Evolutionary conservation across 1,140 invertebrate species (phyloP), one percentile per base, ranked within the genome.

Genomic region (Pemphigus obesinymphae): DNA sequence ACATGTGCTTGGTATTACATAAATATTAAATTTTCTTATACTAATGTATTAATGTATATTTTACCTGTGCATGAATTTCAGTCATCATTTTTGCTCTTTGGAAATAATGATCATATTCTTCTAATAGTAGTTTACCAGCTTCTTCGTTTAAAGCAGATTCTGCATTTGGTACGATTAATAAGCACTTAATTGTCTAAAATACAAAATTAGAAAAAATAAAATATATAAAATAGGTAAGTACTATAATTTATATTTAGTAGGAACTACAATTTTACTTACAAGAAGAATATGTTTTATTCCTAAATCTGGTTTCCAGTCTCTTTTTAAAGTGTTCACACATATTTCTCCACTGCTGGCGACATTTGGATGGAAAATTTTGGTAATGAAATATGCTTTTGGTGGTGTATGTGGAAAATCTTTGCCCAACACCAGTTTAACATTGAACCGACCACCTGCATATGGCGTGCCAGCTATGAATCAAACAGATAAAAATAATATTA

Each of bases 291-390:
- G 96, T 91, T 96, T 96, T 82, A 98, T 94, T 87, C 97, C 97
- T 85, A 97, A 91, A 89, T 97, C 95, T 83, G 96, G 91, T 87
- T 96, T 96, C 97, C 97, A 98, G 89, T 98, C 95, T 89, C 95
- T 97, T 88, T 97, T 97, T 76, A 99, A 89, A 78, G 97, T 98
- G 88, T 98, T 97, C 0, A 99, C 97, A 89, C 97, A 98, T 86
- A 99, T 98, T 89, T 98, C 96, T 53, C 97, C 97, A 89, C 94
- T 95, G 31, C 68, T 84, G 15, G 96, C 93, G 84, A 98, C 96
- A 90, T 99, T 98, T 43, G 97, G 97, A 89, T 98, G 97, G 89
- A 99, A 99, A 85, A 99, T 97, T 90, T 96, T 97, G 75, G 97
- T 99, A 43, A 97, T 88, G 87, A 99, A 98, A 88, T 92, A 97